Evolutionary conservation across 2,797 vertebrate genomes (phyloP), one percentile per base, ranked within the genome.

Genomic region (Silurus lanzhouensis): DNA sequence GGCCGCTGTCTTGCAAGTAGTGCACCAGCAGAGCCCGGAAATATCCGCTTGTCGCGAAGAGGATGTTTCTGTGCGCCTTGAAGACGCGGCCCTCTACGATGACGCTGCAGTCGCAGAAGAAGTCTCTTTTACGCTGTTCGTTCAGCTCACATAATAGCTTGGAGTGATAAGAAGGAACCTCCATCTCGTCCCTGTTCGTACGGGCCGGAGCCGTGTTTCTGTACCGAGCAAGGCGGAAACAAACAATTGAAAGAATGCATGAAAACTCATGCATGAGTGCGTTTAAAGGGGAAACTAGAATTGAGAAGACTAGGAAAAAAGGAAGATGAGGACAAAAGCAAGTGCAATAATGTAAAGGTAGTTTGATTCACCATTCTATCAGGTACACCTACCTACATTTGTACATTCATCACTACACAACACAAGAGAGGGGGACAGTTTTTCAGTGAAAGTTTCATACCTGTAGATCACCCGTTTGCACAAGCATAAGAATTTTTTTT

Each of bases 61-160:
- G 88, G 48, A 99, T 97, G 91, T 99, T 99, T 20, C 97, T 96
- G 90, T 99, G 98, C 0, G 98, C 98, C 89, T 99, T 99, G 92
- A 99, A 99, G 88, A 99, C 97, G 6, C 97, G 94, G 2, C 98
- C 98, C 89, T 99, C 98, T 10, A 99, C 98, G 0, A 99, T 97
- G 90, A 99, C 96, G 92, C 97, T 99, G 93, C 98, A 99, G 95
- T 99, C 98, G 88, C 98, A 99, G 94, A 99, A 99, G 90, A 98
- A 99, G 90, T 98, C 98, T 86, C 98, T 92, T 92, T 98, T 98
- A 1, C 98, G 95, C 90, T 99, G 98, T 90, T 99, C 98, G 22
- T 99, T 99, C 78, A 99, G 93, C 92, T 99, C 98, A 2, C 96
- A 96, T 87, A 99, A 87, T 72, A 99, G 96, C 81, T 97, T 98